Base-by-base conservation (phyloP, 2,888 invertebrate genomes). In the Coremacera marginata region DNA sequence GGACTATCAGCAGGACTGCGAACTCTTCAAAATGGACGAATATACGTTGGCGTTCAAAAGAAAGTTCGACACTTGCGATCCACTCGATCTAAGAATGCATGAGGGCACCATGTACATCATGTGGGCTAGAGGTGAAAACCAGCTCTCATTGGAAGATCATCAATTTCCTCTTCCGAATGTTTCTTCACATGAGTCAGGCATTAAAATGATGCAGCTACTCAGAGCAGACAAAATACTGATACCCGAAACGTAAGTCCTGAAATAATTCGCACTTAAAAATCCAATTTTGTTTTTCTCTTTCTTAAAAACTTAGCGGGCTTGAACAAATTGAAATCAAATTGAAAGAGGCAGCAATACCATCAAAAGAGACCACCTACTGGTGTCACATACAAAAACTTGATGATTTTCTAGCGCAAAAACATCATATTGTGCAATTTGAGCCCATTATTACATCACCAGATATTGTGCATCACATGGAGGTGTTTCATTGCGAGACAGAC, bases 401-500 rank as follows among this genome's bases (percentile, higher is more conserved):
- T 0, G 90, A 92, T 7, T 90, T 91, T 76, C 90, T 96, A 65
- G 89, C 90, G 78, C 92, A 92, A 76, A 92, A 93, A 84, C 97
- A 96, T 88, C 95, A 96, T 85, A 93, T 98, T 76, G 91, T 96
- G 62, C 93, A 95, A 92, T 99, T 96, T 87, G 96, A 97, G 87
- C 94, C 98, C 0, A 90, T 93, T 0, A 95, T 99, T 75, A 93
- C 95, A 0, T 96, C 95, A 83, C 95, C 96, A 87, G 95, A 95
- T 27, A 86, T 99, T 31, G 97, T 99, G 0, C 99, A 99, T 90
- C 99, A 99, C 89, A 98, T 99, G 96, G 99, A 99, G 91, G 93
- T 99, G 0, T 99, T 98, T 85, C 97, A 98, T 88, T 99, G 99
- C 87, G 95, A 95, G 83, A 93, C 95, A 0, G 91, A 92, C 2